These are phyloP conservation scores for Sesia bembeciformis DNA, from an alignment of 2,888 invertebrate genomes.

Conservation along the genomic window DNA sequence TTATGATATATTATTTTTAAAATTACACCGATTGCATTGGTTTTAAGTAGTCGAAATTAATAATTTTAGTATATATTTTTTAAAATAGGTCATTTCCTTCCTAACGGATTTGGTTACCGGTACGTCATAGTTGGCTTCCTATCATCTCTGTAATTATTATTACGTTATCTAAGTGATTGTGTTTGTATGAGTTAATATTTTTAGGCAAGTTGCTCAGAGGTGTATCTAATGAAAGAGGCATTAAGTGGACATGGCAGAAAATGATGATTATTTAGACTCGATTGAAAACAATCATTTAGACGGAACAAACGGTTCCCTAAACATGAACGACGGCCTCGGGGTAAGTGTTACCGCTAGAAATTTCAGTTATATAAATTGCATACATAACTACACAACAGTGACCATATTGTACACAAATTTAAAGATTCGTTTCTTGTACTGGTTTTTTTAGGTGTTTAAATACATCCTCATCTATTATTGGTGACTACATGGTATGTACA, in stretches of 20 bases:
- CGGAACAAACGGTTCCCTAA: slow-evolving; percentile 76
- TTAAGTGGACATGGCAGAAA: slow-evolving; percentile 61
- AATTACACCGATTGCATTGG: slow-evolving; percentile 22
- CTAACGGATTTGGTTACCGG: slow-evolving; percentile 66
- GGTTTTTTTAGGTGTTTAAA: no score
- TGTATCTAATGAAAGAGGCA: slow-evolving; percentile 33
- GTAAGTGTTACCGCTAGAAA: slow-evolving; percentile 30
- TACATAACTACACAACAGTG: no score
- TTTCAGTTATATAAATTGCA: no score
- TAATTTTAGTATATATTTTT: slow-evolving; percentile 43
- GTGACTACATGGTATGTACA: no score
- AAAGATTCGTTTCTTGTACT: no score
- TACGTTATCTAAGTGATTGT: not conserved
- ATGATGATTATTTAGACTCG: slow-evolving; percentile 68
- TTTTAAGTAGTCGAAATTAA: slow-evolving; percentile 18
- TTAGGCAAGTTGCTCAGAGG: slow-evolving; percentile 3
- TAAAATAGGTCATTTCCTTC: slow-evolving; percentile 39
- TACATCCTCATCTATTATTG: no score
- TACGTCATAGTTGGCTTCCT: slow-evolving; percentile 18
- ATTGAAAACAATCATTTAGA: slow-evolving; percentile 73
- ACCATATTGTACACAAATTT: no score
- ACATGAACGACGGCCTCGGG: slow-evolving; percentile 67
- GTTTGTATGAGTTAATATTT: slow-evolving; percentile 12
- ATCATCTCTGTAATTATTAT: not conserved
- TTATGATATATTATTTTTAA: slow-evolving; percentile 28